Percentiles rank a stretch among this genome's conserved stretches.
These are phyloP conservation scores for Torymus texanus DNA, from an alignment of 2,888 invertebrate species.

Conservation along the genomic window DNA sequence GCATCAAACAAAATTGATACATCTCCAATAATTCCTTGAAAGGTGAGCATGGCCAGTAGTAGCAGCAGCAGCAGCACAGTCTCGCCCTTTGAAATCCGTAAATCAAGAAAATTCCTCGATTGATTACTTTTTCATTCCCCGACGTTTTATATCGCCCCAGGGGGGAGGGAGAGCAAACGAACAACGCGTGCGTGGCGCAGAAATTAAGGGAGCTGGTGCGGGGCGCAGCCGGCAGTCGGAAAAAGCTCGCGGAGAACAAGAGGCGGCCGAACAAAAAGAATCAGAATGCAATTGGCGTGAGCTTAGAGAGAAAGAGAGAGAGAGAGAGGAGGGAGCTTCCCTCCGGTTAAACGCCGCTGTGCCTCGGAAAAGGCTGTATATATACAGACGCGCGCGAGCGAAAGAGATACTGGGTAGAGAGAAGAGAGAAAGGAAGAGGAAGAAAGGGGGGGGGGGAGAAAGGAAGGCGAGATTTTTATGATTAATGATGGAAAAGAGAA, in stretches of 20 bases:
- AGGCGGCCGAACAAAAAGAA: conserved; percentile 59
- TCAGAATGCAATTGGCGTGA: conserved; percentile 68
- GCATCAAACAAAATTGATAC: not conserved
- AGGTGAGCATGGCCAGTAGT: not conserved
- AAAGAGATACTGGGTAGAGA: conserved; percentile 10
- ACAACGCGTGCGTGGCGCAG: conserved; percentile 7
- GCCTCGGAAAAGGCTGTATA: conserved; percentile 13
- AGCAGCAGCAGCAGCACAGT: too few species aligned
- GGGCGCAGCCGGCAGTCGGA: not conserved
- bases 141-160: not conserved
- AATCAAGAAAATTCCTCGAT: conserved; percentile 44
- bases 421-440: conserved; percentile 51
- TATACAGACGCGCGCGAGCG: not conserved
- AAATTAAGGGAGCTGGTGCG: conserved; percentile 39
- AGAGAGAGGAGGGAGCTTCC: conserved; percentile 8
- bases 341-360: conserved; percentile 9
- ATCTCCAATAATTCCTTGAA: not conserved
- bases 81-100: conserved; percentile 10
- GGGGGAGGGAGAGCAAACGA: conserved; percentile 7
- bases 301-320: conserved; percentile 37
- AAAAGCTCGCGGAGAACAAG: conserved; percentile 30
- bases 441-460: conserved; percentile 22
- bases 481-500: conserved; percentile 14
- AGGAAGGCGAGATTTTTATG: conserved; percentile 26
- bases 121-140: conserved; percentile 12